phyloP scores from a whole-genome alignment of 2,797 vertebrate genomes.

The Microchirus variegatus region DNA sequence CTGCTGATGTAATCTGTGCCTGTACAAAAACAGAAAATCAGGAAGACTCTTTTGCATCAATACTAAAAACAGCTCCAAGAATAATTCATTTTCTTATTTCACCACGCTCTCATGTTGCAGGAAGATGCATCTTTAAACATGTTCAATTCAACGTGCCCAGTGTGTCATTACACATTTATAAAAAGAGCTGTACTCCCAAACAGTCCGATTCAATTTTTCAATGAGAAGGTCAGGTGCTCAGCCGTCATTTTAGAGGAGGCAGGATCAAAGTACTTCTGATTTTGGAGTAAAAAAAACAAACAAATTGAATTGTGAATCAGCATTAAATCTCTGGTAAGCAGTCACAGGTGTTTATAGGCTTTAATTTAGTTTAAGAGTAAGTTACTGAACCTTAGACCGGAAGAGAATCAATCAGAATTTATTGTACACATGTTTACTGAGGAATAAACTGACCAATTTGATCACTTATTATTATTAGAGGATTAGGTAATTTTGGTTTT shows the following conservation, averaged over 20 bases:
- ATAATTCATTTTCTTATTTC: conserved; percentile 41
- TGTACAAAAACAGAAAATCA: conserved; percentile 54
- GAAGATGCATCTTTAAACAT: conserved; percentile 41
- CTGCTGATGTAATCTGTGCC: conserved; percentile 66
- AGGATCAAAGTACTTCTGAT: neutral
- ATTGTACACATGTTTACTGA: too few species aligned
- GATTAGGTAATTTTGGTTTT: too few species aligned
- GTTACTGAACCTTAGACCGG: too few species aligned
- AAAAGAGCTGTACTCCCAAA: conserved; percentile 33
- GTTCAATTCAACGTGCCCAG: conserved; percentile 34
- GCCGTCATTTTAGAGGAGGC: conserved; percentile 65
- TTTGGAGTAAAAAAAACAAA: too few species aligned
- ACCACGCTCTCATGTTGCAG: conserved; percentile 35
- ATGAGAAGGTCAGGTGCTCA: conserved; percentile 47
- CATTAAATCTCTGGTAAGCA: too few species aligned
- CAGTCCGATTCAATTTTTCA: too few species aligned
- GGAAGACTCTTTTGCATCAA: conserved; percentile 45
- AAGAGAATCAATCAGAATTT: too few species aligned
- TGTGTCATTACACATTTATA: conserved; percentile 63
- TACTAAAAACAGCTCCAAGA: conserved; percentile 32
- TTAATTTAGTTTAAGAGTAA: too few species aligned
- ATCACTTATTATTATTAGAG: too few species aligned
- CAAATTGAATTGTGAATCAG: too few species aligned
- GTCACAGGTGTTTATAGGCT: too few species aligned
- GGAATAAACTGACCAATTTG: too few species aligned